Evolutionary conservation across 2,888 invertebrate species (phyloP), one percentile per base, ranked within the genome.

Genomic region (Cheilosia vernalis): DNA sequence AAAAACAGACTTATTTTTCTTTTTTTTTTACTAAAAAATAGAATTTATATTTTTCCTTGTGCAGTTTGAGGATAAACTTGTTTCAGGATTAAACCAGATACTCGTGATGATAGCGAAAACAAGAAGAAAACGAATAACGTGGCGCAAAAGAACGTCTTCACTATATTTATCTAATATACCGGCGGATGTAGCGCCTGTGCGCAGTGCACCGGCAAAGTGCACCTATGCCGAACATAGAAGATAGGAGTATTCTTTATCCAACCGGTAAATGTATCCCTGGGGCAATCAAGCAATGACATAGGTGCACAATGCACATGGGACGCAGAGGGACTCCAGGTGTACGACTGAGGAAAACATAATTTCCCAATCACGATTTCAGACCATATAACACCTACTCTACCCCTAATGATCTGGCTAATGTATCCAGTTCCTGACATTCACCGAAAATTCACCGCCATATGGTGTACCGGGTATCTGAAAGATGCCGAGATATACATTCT

Each of bases 361-460:
- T 77, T 81, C 27, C 61, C 58, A 76, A 85, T 85, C 85, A 85
- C 85, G 85, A 85, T 72, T 85, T 76, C 85, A 76, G 81, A 81
- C 85, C 85, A 85, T 81, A 85, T 85, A 85, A 85, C 85, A 85
- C 85, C 85, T 85, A 85, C 85, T 76, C 76, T 60, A 67, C 47
- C 66, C 81, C 81, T 85, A 85, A 85, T 85, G 81, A 81, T 77
- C 81, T 61, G 76, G 61, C 76, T 81, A 80, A 84, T 80, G 84
- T 74, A 77, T 81, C 81, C 76, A 77, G 85, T 72, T 60, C 53
- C 66, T 67, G 63, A 78, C 79, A 83, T 79, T 83, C 78, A 66
- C 81, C 74, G 30, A 80, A 80, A 53, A 67, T 49, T 58, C 53
- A 42, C 27, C 53, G n/a, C 30, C 5, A 10, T 19, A 10, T 72